Percentiles rank a stretch among this genome's conserved stretches.
These are phyloP conservation scores for Esox niger DNA, from an alignment of 2,113 vertebrate species.

Conservation along the genomic window DNA sequence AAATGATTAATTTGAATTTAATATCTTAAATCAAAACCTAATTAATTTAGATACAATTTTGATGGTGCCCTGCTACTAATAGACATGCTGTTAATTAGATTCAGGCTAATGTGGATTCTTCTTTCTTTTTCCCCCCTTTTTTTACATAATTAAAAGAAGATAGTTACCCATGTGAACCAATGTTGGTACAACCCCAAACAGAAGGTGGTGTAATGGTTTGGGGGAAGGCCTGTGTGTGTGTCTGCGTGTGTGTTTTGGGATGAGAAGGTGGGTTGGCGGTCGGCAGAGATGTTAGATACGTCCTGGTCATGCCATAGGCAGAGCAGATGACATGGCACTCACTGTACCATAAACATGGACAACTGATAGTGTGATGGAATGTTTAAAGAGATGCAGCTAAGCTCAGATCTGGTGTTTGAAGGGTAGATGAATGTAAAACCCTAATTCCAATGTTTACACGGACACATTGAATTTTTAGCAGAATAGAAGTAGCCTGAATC, in stretches of 20 bases:
- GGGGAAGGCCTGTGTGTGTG: constrained; percentile 24
- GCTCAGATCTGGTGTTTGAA: too few relatives aligned
- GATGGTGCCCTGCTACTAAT: constrained; percentile 91
- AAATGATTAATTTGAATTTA: constrained; percentile 97
- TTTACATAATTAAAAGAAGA: constrained; percentile 85
- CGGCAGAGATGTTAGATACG: constrained; percentile 1
- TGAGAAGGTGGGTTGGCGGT: constrained; percentile 4
- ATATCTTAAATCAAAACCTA: constrained; percentile 97
- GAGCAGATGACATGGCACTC: neutral
- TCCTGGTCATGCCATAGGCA: neutral
- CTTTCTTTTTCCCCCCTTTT: constrained; percentile 19
- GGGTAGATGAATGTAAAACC: too few relatives aligned
- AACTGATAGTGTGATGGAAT: too few relatives aligned
- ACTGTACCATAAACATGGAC: too few relatives aligned
- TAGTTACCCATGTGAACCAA: constrained; percentile 78
- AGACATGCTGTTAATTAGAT: constrained; percentile 92
- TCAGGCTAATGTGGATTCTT: constrained; percentile 82
- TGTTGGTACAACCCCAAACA: constrained; percentile 75
- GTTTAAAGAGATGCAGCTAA: too few relatives aligned
- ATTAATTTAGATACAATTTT: constrained; percentile 97
- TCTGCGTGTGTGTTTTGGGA: neutral
- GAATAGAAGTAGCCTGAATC: too few relatives aligned
- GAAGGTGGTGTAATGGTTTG: constrained; percentile 33
- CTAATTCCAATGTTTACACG: too few relatives aligned
- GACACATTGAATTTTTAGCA: too few relatives aligned